Evolutionary conservation across 2,113 vertebrate species (phyloP).

Genomic region (Vulpes lagopus): DNA sequence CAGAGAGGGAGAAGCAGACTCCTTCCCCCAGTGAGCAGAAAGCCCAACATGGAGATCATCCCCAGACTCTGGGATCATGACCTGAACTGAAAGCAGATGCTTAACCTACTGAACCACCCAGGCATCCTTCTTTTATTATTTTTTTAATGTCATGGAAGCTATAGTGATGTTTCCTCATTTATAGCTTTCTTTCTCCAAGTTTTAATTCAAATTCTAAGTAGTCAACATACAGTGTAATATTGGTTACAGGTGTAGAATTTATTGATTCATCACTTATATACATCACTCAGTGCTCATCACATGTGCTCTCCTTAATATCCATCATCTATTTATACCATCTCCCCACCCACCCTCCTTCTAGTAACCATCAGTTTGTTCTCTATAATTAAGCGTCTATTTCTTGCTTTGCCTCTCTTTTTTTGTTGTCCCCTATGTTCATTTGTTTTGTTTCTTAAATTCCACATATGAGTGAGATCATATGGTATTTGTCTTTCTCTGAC

Average conservation of each 20-base stretch:
- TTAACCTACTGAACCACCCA: no score
- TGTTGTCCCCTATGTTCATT: not conserved
- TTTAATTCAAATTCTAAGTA: not conserved
- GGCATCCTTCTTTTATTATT: no score
- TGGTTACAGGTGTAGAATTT: not conserved
- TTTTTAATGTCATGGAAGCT: not conserved
- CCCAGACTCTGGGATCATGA: no score
- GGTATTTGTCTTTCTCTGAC: not conserved
- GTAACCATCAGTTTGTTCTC: not conserved
- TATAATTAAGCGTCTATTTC: not conserved
- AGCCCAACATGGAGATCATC: no score
- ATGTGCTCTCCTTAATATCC: not conserved
- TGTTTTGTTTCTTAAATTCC: not conserved
- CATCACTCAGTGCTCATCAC: not conserved
- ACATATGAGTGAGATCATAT: not conserved
- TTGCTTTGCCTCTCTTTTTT: not conserved
- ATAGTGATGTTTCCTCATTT: not conserved
- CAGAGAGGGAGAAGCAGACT: no score
- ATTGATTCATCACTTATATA: not conserved
- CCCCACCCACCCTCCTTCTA: not conserved
- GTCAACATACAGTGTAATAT: not conserved
- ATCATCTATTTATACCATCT: not conserved
- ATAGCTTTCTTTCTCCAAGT: not conserved
- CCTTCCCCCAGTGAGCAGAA: no score
- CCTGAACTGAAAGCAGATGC: no score